Evolutionary conservation across 2,113 vertebrate genomes (phyloP).

Genomic region (Amblyornis subalaris): DNA sequence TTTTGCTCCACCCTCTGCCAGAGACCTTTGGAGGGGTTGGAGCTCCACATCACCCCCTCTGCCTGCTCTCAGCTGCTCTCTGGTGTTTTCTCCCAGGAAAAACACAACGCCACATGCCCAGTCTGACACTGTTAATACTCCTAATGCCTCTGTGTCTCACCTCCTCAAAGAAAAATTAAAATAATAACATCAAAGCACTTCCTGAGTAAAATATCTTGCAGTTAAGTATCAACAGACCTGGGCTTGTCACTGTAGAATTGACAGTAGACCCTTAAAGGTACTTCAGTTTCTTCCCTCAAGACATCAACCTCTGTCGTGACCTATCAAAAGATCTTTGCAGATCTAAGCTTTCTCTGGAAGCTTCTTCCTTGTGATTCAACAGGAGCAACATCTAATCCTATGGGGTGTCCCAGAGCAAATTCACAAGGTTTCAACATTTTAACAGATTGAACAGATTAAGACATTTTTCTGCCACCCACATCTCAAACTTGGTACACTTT

Average conservation of each 20-base stretch:
- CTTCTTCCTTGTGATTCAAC: background rate
- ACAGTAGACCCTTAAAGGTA: background rate
- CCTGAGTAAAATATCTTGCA: background rate
- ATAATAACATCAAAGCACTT: background rate
- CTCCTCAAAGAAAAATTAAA: background rate
- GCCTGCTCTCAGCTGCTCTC: background rate
- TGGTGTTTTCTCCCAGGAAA: background rate
- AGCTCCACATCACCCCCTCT: background rate
- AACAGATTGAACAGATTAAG: background rate
- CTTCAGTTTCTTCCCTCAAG: background rate
- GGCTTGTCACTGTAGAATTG: background rate
- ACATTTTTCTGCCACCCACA: background rate
- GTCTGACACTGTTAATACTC: background rate
- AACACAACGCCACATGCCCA: accelerated
- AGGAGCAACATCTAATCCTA: background rate
- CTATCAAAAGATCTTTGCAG: background rate
- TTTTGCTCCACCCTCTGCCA: background rate
- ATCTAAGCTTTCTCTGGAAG: background rate
- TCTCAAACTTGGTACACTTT: background rate
- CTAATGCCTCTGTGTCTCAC: background rate
- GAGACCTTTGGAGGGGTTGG: background rate
- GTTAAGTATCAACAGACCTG: background rate
- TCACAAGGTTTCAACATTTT: background rate
- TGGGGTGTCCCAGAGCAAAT: background rate
- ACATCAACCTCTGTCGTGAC: background rate